A percentile compares a stretch with the other conserved stretches of the same genome.
phyloP scores from a whole-genome alignment of 2,888 invertebrate genomes.

The Epicampocera succincta region DNA sequence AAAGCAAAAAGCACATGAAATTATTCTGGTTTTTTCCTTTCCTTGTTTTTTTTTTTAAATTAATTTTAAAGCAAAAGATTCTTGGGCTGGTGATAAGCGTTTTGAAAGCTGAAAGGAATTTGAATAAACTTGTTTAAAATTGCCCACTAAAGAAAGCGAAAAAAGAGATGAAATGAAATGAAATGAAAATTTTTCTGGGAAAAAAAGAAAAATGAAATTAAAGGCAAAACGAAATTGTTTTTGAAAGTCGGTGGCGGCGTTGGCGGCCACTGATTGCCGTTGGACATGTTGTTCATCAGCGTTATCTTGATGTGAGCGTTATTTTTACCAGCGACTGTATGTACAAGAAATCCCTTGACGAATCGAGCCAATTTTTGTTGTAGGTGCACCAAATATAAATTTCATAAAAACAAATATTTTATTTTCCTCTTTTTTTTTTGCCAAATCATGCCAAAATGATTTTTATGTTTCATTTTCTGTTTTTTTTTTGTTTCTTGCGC shows the following conservation, averaged over 20 bases:
- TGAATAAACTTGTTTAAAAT: slow-evolving; percentile 67
- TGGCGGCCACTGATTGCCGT: slow-evolving; percentile 62
- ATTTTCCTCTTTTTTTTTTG: neutral
- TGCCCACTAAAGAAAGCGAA: neutral
- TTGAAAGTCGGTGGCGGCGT: slow-evolving; percentile 63
- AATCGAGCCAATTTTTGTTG: slow-evolving; percentile 66
- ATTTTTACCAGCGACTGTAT: slow-evolving; percentile 42
- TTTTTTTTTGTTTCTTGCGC: neutral
- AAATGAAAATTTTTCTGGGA: slow-evolving; percentile 10
- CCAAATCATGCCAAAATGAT: slow-evolving; percentile 60
- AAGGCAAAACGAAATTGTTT: slow-evolving; percentile 17
- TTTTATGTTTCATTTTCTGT: neutral
- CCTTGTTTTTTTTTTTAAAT: slow-evolving; percentile 8
- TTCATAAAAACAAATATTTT: neutral
- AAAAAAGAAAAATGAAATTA: slow-evolving; percentile 10
- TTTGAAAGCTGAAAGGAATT: slow-evolving; percentile 63
- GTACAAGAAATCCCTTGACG: slow-evolving; percentile 42
- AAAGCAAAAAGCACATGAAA: slow-evolving; percentile 22
- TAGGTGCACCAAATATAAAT: slow-evolving; percentile 51
- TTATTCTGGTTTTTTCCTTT: too few species aligned
- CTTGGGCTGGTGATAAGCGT: slow-evolving; percentile 57
- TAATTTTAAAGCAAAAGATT: slow-evolving; percentile 54
- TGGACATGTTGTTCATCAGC: slow-evolving; percentile 38
- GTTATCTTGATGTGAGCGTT: slow-evolving; percentile 64
- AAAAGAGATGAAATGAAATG: neutral